Evolutionary conservation across 2,113 vertebrate species (phyloP).

Genomic region (Colinus virginianus): DNA sequence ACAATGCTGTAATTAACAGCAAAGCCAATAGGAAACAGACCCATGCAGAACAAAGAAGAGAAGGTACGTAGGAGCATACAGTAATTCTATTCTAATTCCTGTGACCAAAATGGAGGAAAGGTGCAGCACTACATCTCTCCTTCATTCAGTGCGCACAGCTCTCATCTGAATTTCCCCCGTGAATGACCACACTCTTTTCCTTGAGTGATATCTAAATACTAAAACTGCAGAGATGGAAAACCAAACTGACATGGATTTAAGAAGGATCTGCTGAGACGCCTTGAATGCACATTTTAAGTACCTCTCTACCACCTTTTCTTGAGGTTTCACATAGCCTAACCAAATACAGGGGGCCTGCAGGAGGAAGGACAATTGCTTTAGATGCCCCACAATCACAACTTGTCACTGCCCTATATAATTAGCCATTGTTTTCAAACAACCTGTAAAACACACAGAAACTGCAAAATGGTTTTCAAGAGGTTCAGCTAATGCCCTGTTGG

Average conservation of each 20-base stretch:
- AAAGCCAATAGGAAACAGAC: fast-evolving
- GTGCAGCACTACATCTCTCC: neutral
- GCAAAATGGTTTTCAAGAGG: neutral
- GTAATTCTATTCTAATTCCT: neutral
- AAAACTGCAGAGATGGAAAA: neutral
- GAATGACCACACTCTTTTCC: neutral
- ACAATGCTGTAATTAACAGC: neutral
- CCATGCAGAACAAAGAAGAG: neutral
- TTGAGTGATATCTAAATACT: fast-evolving
- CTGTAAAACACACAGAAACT: neutral
- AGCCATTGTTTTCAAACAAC: neutral
- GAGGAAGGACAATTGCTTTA: neutral
- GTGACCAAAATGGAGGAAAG: neutral
- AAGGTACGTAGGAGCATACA: neutral
- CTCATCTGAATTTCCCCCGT: neutral
- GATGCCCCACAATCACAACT: fast-evolving
- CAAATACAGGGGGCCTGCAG: neutral
- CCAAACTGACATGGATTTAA: fast-evolving
- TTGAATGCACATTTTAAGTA: neutral
- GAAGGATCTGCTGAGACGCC: neutral
- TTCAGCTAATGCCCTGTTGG: neutral
- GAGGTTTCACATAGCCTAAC: neutral
- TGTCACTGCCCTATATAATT: neutral
- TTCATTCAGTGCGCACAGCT: neutral
- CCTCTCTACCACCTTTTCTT: neutral